Evolutionary conservation across 2,113 vertebrate species (phyloP).

Genomic region (Amphilophus citrinellus): DNA sequence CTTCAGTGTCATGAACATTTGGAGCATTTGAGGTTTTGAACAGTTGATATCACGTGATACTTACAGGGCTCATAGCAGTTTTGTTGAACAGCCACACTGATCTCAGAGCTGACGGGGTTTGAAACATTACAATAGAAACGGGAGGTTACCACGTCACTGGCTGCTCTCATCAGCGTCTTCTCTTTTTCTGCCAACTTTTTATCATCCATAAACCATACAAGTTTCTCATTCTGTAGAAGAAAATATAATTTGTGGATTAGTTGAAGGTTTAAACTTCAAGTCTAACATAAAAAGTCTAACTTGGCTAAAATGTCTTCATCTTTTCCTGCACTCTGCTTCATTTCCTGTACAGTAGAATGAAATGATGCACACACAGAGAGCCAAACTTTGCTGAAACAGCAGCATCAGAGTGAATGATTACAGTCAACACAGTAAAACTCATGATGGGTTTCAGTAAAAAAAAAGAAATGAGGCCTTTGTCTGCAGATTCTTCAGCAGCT

Average conservation of each 20-base stretch:
- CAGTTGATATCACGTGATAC: accelerated
- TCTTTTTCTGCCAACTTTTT: neutral
- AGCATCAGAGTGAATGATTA: accelerated
- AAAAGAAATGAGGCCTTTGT: no score
- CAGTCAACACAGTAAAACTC: accelerated
- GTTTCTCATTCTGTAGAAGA: accelerated
- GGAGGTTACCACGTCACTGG: accelerated
- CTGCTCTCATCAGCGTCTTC: accelerated
- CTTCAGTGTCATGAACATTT: neutral
- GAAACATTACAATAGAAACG: constrained; percentile 6
- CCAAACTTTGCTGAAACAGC: accelerated
- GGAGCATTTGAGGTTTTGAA: neutral
- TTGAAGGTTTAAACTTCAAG: no score
- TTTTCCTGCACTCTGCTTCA: neutral
- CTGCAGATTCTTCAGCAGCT: accelerated
- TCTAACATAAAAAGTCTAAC: neutral
- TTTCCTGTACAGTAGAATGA: neutral
- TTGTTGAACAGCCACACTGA: accelerated
- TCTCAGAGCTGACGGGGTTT: accelerated
- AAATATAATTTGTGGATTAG: accelerated
- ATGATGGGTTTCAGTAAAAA: accelerated
- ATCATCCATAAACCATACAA: neutral
- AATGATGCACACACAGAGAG: accelerated
- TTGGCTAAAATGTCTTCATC: neutral
- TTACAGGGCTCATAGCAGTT: accelerated